Conservation (phyloP, 1,140 invertebrate species). For the Diuraphis noxia region DNA sequence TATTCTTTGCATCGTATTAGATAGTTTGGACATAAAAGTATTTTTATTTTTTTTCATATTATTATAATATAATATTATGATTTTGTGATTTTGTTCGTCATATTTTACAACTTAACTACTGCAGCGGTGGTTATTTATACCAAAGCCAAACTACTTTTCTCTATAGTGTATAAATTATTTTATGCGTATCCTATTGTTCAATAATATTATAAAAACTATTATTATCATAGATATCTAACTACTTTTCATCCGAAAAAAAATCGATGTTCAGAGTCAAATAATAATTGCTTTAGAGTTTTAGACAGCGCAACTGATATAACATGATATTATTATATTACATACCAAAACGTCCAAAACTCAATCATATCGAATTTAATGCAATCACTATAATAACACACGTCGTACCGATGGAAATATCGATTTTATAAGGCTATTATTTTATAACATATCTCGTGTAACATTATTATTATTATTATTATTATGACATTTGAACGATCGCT, state of each 20-base stretch:
- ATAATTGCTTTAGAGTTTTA: too few species aligned
- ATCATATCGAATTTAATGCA: background rate
- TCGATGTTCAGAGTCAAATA: background rate
- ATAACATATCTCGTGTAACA: background rate
- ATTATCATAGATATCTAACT: too few species aligned
- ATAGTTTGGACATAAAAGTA: background rate
- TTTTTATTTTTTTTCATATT: background rate
- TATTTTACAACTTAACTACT: background rate
- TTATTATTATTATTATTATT: background rate
- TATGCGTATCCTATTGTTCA: too few species aligned
- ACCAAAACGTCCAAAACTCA: background rate
- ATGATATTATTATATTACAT: background rate
- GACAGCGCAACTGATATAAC: background rate
- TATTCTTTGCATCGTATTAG: background rate
- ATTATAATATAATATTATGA: background rate
- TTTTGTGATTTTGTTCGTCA: background rate
- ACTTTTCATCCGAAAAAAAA: background rate
- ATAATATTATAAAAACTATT: too few species aligned
- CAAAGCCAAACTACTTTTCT: background rate
- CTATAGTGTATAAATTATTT: background rate
- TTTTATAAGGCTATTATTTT: background rate
- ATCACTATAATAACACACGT: background rate
- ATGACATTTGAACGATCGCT: background rate
- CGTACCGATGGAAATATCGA: background rate
- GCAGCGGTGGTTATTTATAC: background rate